Evolutionary conservation across 2,113 vertebrate species (phyloP), one percentile per base, ranked within the genome.

Genomic region (Rhinogobius similis): DNA sequence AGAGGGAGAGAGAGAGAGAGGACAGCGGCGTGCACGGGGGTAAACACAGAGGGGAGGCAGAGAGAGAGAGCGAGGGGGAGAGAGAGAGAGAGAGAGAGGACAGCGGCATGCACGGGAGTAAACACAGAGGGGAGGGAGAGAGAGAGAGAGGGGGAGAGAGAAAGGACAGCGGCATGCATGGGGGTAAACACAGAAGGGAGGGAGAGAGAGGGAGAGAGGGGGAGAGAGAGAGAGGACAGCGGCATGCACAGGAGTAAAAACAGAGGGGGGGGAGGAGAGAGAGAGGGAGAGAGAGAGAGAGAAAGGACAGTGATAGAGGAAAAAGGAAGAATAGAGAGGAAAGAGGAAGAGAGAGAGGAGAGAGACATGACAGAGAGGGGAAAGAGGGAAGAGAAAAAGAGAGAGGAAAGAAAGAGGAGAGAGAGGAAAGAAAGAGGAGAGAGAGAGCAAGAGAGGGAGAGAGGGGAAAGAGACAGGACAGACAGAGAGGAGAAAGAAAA

Each of bases 1-100:
- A 44, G 58, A n/a, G 4, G 69, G 18, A 65, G 2, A 69, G 13
- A 24, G 26, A n/a, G 66, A 73, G 85, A 52, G n/a, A 7, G 1
- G 20, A n/a, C 1, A 3, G 20, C 1, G 20, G n/a, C 4, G 13
- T 12, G 13, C 3, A 43, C 11, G 3, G 41, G 13, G 11, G 12
- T 10, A 43, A 14, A 43, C 10, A 14, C 11, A 43, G 41, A 14
- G 3, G 41, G 3, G 3, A 8, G 7, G 46, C 20, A 9, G 46
- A 21, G n/a, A 50, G 1, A 44, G 4, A 44, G 43, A 44, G 43
- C 4, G 43, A 44, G 20, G n/a, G 5, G 10, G 46, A 21, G 46
- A 50, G 46, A 9, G n/a, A 21, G 10, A 38, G 26, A 52, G 6
- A 29, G 24, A 52, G 9, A 48, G 1, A 55, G 41, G 43, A 48